These are phyloP conservation scores for Phenganax marumi DNA, from an alignment of 92 coral and sea anemone genomes.

Conservation along the genomic window DNA sequence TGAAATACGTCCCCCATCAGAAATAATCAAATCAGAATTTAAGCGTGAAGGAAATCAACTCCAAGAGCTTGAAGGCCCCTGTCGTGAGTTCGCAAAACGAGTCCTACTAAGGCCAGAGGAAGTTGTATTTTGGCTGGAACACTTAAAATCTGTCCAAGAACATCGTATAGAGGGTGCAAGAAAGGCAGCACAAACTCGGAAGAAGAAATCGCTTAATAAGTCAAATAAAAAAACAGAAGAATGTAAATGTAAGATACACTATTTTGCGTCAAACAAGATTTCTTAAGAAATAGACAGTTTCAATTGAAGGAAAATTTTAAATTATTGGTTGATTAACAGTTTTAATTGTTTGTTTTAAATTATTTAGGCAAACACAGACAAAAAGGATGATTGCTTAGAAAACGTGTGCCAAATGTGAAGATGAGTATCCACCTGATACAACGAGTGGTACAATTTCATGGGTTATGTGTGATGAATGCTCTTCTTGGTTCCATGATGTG, in stretches of 20 bases:
- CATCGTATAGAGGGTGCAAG: neutral
- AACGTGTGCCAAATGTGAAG: no score
- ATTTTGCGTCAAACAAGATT: neutral
- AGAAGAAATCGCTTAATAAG: neutral
- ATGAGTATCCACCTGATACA: no score
- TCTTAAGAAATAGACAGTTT: no score
- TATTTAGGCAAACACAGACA: no score
- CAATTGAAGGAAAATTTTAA: no score
- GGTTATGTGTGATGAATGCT: no score
- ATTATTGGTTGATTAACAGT: no score
- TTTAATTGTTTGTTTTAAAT: no score
- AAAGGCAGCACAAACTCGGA: constrained; percentile 10
- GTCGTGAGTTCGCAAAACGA: neutral
- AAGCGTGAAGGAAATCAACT: neutral
- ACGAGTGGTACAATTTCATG: no score
- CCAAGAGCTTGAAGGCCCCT: constrained; percentile 1
- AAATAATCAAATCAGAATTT: constrained; percentile 7
- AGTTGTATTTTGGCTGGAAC: neutral
- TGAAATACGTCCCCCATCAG: constrained; percentile 14
- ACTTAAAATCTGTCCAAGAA: no score
- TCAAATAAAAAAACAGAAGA: neutral
- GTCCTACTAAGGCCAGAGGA: neutral
- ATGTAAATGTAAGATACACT: neutral
- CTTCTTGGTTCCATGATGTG: no score
- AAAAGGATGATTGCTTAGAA: no score